Conservation (phyloP, 2,797 vertebrate species). For the Petrocephalus sullivani region DNA sequence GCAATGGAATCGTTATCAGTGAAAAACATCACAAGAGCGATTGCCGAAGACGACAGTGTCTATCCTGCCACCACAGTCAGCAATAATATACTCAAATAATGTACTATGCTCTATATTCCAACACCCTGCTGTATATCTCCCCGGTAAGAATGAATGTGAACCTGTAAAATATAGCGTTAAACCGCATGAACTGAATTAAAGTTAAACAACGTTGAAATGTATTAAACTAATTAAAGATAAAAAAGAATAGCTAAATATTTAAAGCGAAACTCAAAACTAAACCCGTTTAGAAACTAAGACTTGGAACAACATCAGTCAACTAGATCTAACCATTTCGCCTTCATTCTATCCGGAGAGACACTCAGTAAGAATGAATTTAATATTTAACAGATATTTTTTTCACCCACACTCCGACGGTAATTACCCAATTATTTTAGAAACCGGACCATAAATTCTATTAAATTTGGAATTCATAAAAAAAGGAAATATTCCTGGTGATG, state of each 20-base stretch:
- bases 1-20: conserved; percentile 9
- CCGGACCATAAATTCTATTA: background rate
- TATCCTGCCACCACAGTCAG: background rate
- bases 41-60: background rate
- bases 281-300: conserved; percentile 3
- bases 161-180: background rate
- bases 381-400: background rate
- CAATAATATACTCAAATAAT: background rate
- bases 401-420: background rate
- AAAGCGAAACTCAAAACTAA: conserved; percentile 9
- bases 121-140: background rate
- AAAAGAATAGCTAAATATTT: conserved; percentile 5
- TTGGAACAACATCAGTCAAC: conserved; percentile 10
- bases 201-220: background rate
- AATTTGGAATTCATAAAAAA: background rate
- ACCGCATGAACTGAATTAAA: background rate
- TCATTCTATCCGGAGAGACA: background rate
- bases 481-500: background rate
- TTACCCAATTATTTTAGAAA: background rate
- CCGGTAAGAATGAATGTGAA: background rate
- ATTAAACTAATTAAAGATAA: conserved; percentile 6
- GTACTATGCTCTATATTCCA: background rate
- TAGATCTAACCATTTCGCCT: background rate
- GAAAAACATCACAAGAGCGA: background rate
- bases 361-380: conserved; percentile 1